Base-by-base conservation (phyloP, 2,797 vertebrate species). In the Brachymystax lenok region DNA sequence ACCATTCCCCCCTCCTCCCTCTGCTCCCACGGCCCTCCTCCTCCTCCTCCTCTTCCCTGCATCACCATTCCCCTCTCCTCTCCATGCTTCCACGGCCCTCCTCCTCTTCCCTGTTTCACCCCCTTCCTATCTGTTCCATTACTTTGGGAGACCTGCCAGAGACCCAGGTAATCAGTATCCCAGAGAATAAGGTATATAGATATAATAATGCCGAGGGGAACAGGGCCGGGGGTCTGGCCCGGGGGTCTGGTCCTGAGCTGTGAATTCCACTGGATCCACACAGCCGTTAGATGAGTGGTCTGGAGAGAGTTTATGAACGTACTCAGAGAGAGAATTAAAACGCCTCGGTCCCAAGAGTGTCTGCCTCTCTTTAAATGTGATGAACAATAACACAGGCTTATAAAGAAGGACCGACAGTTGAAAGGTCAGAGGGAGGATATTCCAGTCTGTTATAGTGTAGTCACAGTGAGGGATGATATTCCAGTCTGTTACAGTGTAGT, bases 91-190 rank as follows among this genome's bases (percentile, higher is more conserved):
- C 6, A 30, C 4, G 3, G 3, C 4, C 30, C 35, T 35, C 33
- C 63, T 81, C 74, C n/a, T n/a, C 81, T 82, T 30, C 28, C 28
- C 28, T 30, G 28, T 30, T 30, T 30, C 2, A 30, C 28, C 28
- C 8, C 35, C 35, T 1, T 8, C 84, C 91, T 89, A 92, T 91
- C 87, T 92, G 88, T 85, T 83, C 82, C 71, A 90, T 87, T 73
- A 80, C 79, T 88, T 83, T 77, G 74, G 76, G 85, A 76, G 21
- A 80, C 79, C 85, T 85, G 87, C 67, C 50, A 0, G 16, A 54
- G 52, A 54, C 85, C 78, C 83, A 90, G 83, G 85, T 90, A 90
- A 90, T 90, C 83, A n/a, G 52, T 72, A 77, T 82, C 61, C 74
- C 72, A 90, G 84, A 87, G 80, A 85, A 89, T 85, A 89, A 79